Evolutionary conservation across 2,888 invertebrate species (phyloP), one percentile per base, ranked within the genome.

Genomic region (Bhutanitis thaidina): DNA sequence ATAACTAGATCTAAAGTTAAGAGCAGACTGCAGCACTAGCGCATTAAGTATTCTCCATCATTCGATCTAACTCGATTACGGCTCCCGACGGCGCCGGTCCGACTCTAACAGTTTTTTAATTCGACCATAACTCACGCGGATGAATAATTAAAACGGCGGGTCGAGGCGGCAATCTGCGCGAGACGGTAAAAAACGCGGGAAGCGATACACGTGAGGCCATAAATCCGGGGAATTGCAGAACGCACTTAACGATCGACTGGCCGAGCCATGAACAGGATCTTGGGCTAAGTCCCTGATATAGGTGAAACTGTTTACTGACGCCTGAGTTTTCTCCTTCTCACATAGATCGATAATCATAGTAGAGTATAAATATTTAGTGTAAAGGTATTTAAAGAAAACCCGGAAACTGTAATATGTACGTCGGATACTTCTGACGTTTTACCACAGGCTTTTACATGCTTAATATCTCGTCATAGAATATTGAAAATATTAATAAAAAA

Each of bases 31-130:
- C 39, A 37, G 43, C 48, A 57, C 49, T 56, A 62, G 52, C 54
- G 57, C 77, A 86, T 87, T 84, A 82, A 69, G 79, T 78, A 86
- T 87, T 86, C 85, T 81, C 79, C 80, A 85, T 80, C 82, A 77
- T 71, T 82, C 73, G 74, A 73, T 75, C 77, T 88, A 88, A 88
- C 81, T 84, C 75, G 81, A 88, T 89, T 88, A 89, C 80, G 58
- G 68, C 65, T 71, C 82, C 80, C 80, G 78, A 71, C 80, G 81
- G 83, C 80, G 81, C 80, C 81, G 79, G 80, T 79, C 80, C 80
- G 80, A 82, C 84, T 87, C 86, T 88, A 88, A 90, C 90, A 90
- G 89, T 90, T 90, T 90, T 90, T 90, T 90, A 90, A 90, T 90
- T 90, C 87, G 86, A 82, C 88, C 89, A 90, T 90, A 90, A 90